A percentile compares a stretch with the other conserved stretches of the same genome.
Conservation (phyloP, 1,140 invertebrate species). For the Drosophila trapezifrons region DNA sequence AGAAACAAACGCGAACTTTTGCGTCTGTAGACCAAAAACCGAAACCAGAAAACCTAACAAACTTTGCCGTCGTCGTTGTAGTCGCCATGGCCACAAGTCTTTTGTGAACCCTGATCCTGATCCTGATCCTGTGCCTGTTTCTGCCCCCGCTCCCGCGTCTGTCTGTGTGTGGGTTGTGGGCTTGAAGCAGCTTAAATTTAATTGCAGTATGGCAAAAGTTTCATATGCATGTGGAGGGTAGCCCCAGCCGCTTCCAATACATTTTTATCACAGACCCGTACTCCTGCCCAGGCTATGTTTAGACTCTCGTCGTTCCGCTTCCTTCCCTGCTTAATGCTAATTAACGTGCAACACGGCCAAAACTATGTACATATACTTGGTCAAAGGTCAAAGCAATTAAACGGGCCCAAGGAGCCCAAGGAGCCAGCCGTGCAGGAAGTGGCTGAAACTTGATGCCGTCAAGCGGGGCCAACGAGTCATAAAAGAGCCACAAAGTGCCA, state of each 20-base stretch:
- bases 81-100: constrained; percentile 59
- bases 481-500: constrained; percentile 65
- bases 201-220: constrained; percentile 73
- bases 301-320: constrained; percentile 20
- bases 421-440: constrained; percentile 22
- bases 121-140: constrained; percentile 8
- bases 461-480: constrained; percentile 49
- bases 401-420: constrained; percentile 45
- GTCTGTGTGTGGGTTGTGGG: constrained; percentile 37
- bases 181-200: constrained; percentile 79
- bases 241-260: constrained; percentile 47
- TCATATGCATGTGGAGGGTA: constrained; percentile 41
- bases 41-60: constrained; percentile 64
- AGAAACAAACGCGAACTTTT: constrained; percentile 75
- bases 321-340: constrained; percentile 71
- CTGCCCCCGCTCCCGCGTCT: not conserved
- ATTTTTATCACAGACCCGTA: constrained; percentile 69
- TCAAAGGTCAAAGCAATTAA: constrained; percentile 79
- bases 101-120: constrained; percentile 54
- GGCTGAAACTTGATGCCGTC: constrained; percentile 30
- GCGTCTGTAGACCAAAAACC: constrained; percentile 61
- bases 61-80: constrained; percentile 65
- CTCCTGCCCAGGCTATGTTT: constrained; percentile 25
- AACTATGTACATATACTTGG: constrained; percentile 60
- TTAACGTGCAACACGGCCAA: constrained; percentile 74